A percentile compares a stretch with the other conserved stretches of the same genome.
Conservation (phyloP, 2,797 vertebrate genomes). For the Pseudocheirus occidentalis region DNA sequence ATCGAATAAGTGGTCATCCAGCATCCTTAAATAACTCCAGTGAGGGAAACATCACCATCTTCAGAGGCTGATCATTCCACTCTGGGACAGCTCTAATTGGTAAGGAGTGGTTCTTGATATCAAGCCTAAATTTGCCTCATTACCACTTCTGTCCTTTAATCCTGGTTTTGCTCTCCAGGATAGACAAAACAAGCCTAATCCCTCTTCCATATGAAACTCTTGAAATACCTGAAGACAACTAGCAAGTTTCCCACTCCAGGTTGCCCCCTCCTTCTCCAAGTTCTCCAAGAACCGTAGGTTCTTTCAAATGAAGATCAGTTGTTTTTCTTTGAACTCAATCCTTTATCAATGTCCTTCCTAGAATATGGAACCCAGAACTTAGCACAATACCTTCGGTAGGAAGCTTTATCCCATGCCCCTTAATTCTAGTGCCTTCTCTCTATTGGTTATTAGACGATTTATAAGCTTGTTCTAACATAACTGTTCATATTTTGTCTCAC, state of each 20-base stretch:
- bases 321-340: background rate
- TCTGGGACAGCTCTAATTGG: no score
- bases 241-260: background rate
- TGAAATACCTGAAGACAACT: background rate
- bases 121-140: background rate
- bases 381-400: background rate
- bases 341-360: background rate
- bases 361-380: background rate
- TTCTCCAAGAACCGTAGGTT: background rate
- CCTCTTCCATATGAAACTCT: background rate
- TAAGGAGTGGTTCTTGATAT: background rate
- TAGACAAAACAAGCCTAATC: background rate
- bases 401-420: background rate
- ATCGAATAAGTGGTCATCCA: no score
- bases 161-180: background rate
- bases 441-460: background rate
- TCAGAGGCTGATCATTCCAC: no score
- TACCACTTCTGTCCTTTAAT: background rate
- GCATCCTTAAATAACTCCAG: no score
- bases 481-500: background rate
- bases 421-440: background rate
- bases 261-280: background rate
- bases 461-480: background rate
- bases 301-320: background rate
- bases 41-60: no score